A percentile compares a stretch with the other conserved stretches of the same genome.
Conservation (phyloP, 1,140 invertebrate species). For the Gerris buenoi region DNA sequence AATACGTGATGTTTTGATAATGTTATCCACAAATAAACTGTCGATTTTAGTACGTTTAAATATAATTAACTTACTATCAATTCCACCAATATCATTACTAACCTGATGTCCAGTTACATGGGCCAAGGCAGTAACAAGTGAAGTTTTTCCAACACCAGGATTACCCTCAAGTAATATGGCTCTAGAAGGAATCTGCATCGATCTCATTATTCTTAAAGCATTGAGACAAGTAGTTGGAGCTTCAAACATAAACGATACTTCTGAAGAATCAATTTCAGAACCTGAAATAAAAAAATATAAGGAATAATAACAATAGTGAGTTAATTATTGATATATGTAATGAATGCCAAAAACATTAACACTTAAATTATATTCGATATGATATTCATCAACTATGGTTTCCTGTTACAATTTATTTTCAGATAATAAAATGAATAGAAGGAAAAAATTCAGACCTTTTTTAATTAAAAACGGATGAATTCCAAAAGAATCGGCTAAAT, state of each 20-base stretch:
- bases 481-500: slow-evolving; percentile 36
- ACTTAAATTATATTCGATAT: too few relatives aligned
- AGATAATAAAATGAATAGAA: too few relatives aligned
- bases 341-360: too few relatives aligned
- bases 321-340: neutral
- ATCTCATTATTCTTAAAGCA: slow-evolving; percentile 66
- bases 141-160: slow-evolving; percentile 97
- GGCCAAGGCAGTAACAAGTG: slow-evolving; percentile 80
- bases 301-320: neutral
- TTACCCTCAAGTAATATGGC: slow-evolving; percentile 92
- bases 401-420: too few relatives aligned
- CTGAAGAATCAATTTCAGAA: slow-evolving; percentile 12
- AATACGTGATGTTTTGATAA: too few relatives aligned
- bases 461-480: slow-evolving; percentile 55
- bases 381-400: too few relatives aligned
- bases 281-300: slow-evolving; percentile 8
- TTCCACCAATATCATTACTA: too few relatives aligned
- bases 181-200: slow-evolving; percentile 66
- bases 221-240: slow-evolving; percentile 75
- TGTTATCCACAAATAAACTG: too few relatives aligned
- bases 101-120: slow-evolving; percentile 54
- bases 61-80: too few relatives aligned
- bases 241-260: slow-evolving; percentile 48
- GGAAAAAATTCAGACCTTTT: too few relatives aligned
- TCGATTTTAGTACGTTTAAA: too few relatives aligned